Percentiles rank a stretch among this genome's conserved stretches.
phyloP scores from a whole-genome alignment of 2,888 invertebrate genomes.

The Sicus ferrugineus region DNA sequence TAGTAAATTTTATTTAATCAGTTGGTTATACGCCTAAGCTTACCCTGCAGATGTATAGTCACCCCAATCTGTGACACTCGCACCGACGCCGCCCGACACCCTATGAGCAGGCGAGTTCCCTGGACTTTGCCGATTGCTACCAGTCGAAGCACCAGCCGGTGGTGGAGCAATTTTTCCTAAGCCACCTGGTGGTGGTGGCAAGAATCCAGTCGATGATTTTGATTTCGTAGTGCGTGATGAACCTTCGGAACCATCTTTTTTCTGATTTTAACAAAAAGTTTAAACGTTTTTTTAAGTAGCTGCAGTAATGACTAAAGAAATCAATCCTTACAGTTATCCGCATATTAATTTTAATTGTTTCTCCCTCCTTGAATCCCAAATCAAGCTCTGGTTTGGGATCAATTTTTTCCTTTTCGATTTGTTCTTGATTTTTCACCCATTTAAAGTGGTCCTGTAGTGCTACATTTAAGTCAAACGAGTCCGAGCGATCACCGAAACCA shows the following conservation, averaged over 20 bases:
- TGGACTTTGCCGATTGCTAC: conserved; percentile 58
- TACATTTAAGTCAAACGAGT: conserved; percentile 98
- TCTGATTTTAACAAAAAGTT: conserved; percentile 67
- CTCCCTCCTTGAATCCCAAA: conserved; percentile 97
- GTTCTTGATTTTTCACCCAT: conserved; percentile 84
- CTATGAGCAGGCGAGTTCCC: conserved; percentile 78
- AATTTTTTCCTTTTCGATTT: conserved; percentile 81
- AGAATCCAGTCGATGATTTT: conserved; percentile 72
- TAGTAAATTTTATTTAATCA: no score
- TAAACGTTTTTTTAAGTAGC: conserved; percentile 5
- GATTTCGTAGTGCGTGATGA: conserved; percentile 71
- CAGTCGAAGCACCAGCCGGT: conserved; percentile 65
- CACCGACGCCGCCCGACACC: conserved; percentile 63
- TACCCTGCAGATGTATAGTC: conserved; percentile 79
- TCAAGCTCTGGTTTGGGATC: conserved; percentile 84
- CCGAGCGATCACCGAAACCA: conserved; percentile 96
- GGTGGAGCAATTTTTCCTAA: conserved; percentile 75
- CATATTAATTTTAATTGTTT: conserved; percentile 99
- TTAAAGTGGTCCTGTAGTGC: conserved; percentile 98
- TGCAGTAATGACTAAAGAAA: no score
- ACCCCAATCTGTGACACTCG: conserved; percentile 75
- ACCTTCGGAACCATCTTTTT: conserved; percentile 86
- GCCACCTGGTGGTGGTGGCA: conserved; percentile 86
- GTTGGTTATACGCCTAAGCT: conserved; percentile 29
- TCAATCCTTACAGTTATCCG: conserved; percentile 80